Conservation (phyloP, 2,888 invertebrate genomes). For the Mactromeris polynyma region DNA sequence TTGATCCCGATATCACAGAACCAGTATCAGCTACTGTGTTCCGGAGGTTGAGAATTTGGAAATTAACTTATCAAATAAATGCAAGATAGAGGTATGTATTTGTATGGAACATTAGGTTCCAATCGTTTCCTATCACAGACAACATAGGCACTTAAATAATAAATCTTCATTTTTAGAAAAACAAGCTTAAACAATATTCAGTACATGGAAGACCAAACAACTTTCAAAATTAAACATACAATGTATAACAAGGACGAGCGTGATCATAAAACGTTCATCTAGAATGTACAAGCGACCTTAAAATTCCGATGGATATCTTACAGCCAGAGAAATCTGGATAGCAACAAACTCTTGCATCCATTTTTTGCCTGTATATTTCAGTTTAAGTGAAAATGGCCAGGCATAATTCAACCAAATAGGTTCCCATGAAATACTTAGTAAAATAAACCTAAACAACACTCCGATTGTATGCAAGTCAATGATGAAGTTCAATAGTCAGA, state of each 20-base stretch:
- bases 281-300: not conserved
- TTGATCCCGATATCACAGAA: too few species aligned
- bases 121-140: constrained; percentile 24
- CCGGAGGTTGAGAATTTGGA: not conserved
- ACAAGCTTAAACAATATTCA: constrained; percentile 9
- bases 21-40: not conserved
- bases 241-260: not conserved
- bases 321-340: too few species aligned
- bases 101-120: not conserved
- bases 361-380: too few species aligned
- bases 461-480: too few species aligned
- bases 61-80: not conserved
- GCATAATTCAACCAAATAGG: too few species aligned
- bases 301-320: not conserved
- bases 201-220: constrained; percentile 24
- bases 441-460: too few species aligned
- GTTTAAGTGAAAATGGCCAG: too few species aligned
- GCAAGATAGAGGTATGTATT: not conserved
- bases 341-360: too few species aligned
- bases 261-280: not conserved
- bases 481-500: too few species aligned
- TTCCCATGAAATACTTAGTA: too few species aligned
- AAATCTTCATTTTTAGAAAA: not conserved
- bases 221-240: not conserved
- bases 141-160: constrained; percentile 31